These are phyloP conservation scores for Xyrauchen texanus DNA, from an alignment of 2,113 vertebrate genomes.

Conservation along the genomic window DNA sequence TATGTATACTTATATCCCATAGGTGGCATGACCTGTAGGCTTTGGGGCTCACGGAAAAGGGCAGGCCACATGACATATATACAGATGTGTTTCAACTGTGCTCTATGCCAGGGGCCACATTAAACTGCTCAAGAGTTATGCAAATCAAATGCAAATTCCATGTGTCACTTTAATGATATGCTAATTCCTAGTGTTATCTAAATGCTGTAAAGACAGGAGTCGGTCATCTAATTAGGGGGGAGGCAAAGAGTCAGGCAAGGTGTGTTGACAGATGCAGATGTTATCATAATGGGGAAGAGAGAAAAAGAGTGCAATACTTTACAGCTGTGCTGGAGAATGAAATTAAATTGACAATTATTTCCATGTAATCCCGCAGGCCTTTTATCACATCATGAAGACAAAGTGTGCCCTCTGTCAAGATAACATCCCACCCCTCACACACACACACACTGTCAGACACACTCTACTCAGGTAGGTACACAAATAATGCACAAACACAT, in stretches of 20 bases:
- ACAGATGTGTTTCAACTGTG: neutral
- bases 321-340: conserved; percentile 10
- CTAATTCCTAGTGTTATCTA: conserved; percentile 45
- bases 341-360: conserved; percentile 36
- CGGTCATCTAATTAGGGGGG: conserved; percentile 42
- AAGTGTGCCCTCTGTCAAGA: neutral
- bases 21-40: conserved; percentile 7
- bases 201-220: conserved; percentile 49
- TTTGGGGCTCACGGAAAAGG: conserved; percentile 5
- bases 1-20: too few relatives aligned
- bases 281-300: neutral
- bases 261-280: conserved; percentile 29
- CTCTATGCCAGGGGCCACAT: conserved; percentile 3
- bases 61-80: neutral
- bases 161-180: conserved; percentile 48
- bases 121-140: conserved; percentile 25
- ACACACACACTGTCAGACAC: neutral
- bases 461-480: neutral
- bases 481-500: neutral
- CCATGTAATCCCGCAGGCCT: conserved; percentile 24
- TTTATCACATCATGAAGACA: conserved; percentile 43
- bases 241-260: conserved; percentile 1
- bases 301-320: conserved; percentile 1
- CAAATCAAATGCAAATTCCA: conserved; percentile 49
- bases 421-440: neutral